Conservation (phyloP, 1,140 invertebrate species). For the Trachymyrmex cornetzi region DNA sequence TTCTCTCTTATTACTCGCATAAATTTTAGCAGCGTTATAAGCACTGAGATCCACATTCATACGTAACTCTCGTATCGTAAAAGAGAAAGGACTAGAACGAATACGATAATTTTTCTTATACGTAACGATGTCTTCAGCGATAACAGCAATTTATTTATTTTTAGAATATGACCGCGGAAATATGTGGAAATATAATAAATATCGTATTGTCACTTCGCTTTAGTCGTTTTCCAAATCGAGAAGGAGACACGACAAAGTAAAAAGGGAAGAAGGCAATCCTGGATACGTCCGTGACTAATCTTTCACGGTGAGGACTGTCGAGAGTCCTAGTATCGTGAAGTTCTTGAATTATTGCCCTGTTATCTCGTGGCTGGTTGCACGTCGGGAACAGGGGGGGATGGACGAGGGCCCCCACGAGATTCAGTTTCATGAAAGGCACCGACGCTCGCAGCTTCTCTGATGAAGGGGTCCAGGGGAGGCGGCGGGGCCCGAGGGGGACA, state of each 20-base stretch:
- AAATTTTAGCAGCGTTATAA: conserved; percentile 33
- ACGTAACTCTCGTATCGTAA: conserved; percentile 13
- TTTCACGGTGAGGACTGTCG: conserved; percentile 77
- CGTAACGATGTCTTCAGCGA: not conserved
- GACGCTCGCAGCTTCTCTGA: conserved; percentile 68
- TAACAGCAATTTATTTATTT: not conserved
- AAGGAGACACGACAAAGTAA: conserved; percentile 1
- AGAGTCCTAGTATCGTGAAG: conserved; percentile 81
- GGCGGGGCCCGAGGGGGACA: conserved; percentile 46
- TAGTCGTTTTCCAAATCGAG: not conserved
- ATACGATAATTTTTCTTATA: conserved; percentile 14
- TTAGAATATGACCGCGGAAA: not conserved
- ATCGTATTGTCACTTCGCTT: not conserved
- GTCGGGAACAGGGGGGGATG: conserved; percentile 66
- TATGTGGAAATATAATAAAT: not conserved
- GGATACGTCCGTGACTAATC: conserved; percentile 82
- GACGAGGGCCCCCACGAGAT: conserved; percentile 74
- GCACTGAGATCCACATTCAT: not conserved
- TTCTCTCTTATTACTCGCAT: conserved; percentile 52
- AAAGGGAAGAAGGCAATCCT: conserved; percentile 48
- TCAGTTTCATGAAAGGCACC: conserved; percentile 85
- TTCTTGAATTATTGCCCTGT: conserved; percentile 84
- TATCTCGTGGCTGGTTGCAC: conserved; percentile 80
- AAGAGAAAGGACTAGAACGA: conserved; percentile 21
- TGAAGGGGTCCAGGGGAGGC: conserved; percentile 17